phyloP scores from a whole-genome alignment of 2,888 invertebrate genomes.

The Pseudococcus jackbeardsleyi region DNA sequence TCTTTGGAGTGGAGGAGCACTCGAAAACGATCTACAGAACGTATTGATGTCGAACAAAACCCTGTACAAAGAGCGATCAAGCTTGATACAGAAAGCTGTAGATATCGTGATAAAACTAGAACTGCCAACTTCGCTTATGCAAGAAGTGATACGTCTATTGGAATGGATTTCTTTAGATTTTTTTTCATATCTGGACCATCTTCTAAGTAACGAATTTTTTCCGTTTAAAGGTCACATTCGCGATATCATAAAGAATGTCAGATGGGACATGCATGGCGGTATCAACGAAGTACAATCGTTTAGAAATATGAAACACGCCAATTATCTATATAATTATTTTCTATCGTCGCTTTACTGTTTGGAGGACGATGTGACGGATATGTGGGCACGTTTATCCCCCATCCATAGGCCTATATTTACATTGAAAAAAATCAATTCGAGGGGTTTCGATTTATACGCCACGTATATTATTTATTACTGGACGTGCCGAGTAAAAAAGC shows the following conservation, averaged over 20 bases:
- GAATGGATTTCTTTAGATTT: conserved; percentile 53
- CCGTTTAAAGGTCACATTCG: neutral
- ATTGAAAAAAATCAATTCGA: neutral
- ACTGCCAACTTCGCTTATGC: neutral
- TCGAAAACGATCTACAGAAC: conserved; percentile 21
- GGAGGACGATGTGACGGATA: conserved; percentile 25
- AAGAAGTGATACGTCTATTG: neutral
- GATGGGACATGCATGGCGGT: conserved; percentile 47
- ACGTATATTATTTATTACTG: conserved; percentile 47
- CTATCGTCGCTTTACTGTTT: conserved; percentile 26
- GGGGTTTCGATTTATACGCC: conserved; percentile 46
- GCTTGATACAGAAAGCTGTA: conserved; percentile 17
- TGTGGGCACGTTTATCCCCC: conserved; percentile 25
- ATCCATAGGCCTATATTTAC: neutral
- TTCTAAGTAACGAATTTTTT: conserved; percentile 44
- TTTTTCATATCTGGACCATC: conserved; percentile 23
- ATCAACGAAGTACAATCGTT: conserved; percentile 38
- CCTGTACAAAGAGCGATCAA: neutral
- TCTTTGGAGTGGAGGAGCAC: conserved; percentile 11
- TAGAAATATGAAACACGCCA: conserved; percentile 41
- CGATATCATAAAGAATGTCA: conserved; percentile 37
- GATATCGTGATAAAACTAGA: neutral
- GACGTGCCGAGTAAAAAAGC: conserved; percentile 18
- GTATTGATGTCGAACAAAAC: neutral
- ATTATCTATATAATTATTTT: conserved; percentile 51